phyloP scores from a whole-genome alignment of 2,888 invertebrate genomes.

The Pinctada fucata region DNA sequence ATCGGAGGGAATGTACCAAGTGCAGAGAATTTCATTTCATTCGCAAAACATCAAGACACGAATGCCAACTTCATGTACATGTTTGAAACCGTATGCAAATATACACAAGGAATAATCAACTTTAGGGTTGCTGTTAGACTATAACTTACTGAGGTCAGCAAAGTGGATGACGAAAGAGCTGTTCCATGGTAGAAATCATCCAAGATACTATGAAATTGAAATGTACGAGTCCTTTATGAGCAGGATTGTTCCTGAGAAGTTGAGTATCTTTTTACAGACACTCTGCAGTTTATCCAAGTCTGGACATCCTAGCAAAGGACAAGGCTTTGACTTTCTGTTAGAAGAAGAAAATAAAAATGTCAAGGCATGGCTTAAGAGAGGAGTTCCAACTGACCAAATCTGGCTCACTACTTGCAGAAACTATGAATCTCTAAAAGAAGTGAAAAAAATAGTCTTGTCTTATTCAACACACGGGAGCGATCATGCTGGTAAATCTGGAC shows the following conservation, averaged over 20 bases:
- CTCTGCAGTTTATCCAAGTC: conserved; percentile 23
- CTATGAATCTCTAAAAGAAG: conserved; percentile 15
- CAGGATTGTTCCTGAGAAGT: conserved; percentile 15
- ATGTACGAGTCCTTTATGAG: conserved; percentile 22
- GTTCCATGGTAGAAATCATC: conserved; percentile 35
- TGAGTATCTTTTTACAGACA: not conserved
- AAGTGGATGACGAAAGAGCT: conserved; percentile 37
- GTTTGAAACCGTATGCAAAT: conserved; percentile 22
- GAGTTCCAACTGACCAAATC: conserved; percentile 21
- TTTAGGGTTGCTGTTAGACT: conserved; percentile 20
- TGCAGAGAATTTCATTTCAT: conserved; percentile 12
- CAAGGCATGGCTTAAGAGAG: conserved; percentile 28
- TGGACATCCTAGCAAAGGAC: conserved; percentile 24
- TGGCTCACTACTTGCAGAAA: conserved; percentile 30
- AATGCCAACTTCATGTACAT: conserved; percentile 22
- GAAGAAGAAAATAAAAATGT: conserved; percentile 34
- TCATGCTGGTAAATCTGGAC: not conserved
- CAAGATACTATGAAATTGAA: conserved; percentile 35
- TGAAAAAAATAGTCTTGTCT: conserved; percentile 3
- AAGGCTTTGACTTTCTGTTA: conserved; percentile 34
- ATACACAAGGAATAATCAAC: conserved; percentile 30
- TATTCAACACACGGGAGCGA: not conserved
- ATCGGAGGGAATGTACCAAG: not conserved
- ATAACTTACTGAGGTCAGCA: conserved; percentile 5
- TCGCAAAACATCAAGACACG: not conserved